Evolutionary conservation across 2,797 vertebrate species (phyloP), one percentile per base, ranked within the genome.

Genomic region (Acomys russatus): DNA sequence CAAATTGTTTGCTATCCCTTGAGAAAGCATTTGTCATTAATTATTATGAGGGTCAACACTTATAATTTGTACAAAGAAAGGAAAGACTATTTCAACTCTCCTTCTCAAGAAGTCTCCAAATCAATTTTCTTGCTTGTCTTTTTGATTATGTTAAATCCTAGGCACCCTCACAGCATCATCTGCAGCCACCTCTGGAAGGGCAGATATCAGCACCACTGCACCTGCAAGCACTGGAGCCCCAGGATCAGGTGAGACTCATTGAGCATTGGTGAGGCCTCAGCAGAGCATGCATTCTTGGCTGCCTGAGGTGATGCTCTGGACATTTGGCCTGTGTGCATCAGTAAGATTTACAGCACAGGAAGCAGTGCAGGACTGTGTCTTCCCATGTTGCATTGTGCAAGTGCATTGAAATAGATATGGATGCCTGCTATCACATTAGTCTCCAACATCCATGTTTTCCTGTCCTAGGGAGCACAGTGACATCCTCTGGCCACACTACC

Each of bases 311-410:
- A 54, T 17, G 9, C 1, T 33, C 28, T 10, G 49, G 12, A 54
- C 18, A 33, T 33, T 18, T 33, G 30, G 5, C 1, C 17, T 54
- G 1, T 78, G 51, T 78, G 28, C 9, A 4, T 59, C 14, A 54
- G 7, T 54, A 33, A 54, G 54, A 78, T 18, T 33, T 1, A 33
- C 33, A 8, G 8, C 49, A 0, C 0, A 17, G 49, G 0, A 54
- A 33, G 14, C 30, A 15, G 76, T 33, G 14, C 1, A 74, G 54
- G 49, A 30, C 33, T 54, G 28, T 54, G 28, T 78, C 28, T 51
- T 30, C 15, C 33, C 28, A 10, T 33, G 25, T 54, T 33, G 54
- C 30, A 51, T 20, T 15, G 1, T 78, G 2, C 6, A 8, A 28
- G 44, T 44, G 44, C 44, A 44, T 44, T 44, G 44, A 44, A 44